Percentiles rank a stretch among this genome's conserved stretches.
These are phyloP conservation scores for Acleris literana DNA, from an alignment of 2,888 invertebrate species.

Conservation along the genomic window DNA sequence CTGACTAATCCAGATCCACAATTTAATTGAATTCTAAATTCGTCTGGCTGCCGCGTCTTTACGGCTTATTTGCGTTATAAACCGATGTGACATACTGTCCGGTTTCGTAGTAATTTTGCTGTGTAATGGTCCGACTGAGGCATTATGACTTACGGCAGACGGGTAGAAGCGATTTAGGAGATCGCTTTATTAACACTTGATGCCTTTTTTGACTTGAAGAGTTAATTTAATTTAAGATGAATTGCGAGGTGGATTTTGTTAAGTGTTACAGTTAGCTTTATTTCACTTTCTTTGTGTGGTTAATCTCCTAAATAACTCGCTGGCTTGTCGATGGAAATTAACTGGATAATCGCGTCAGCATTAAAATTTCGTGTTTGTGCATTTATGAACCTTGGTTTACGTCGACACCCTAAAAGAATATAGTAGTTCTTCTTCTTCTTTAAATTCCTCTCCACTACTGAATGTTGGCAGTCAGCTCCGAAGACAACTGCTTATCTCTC, in stretches of 20 bases:
- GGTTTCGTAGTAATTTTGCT: slow-evolving; percentile 71
- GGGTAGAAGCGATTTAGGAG: slow-evolving; percentile 61
- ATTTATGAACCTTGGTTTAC: no score
- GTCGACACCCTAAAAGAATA: no score
- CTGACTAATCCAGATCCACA: slow-evolving; percentile 22
- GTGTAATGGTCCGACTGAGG: slow-evolving; percentile 72
- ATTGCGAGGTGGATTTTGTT: slow-evolving; percentile 8
- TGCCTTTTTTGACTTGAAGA: slow-evolving; percentile 45
- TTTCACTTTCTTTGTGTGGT: neutral
- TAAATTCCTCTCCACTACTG: no score
- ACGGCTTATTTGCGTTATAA: slow-evolving; percentile 74
- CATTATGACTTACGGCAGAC: slow-evolving; percentile 66
- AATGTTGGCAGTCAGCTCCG: no score
- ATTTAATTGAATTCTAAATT: slow-evolving; percentile 49
- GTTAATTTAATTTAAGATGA: slow-evolving; percentile 31
- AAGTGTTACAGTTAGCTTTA: slow-evolving; percentile 5
- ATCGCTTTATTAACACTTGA: slow-evolving; percentile 57
- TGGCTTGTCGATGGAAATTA: no score
- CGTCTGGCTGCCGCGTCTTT: slow-evolving; percentile 59
- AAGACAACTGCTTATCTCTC: no score
- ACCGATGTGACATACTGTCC: slow-evolving; percentile 67
- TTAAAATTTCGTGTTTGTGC: no score
- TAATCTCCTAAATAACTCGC: no score
- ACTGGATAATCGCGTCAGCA: no score
- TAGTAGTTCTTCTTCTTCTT: no score